A percentile compares a stretch with the other conserved stretches of the same genome.
Evolutionary conservation across 2,888 invertebrate species (phyloP).

Genomic region (Blomia tropicalis): DNA sequence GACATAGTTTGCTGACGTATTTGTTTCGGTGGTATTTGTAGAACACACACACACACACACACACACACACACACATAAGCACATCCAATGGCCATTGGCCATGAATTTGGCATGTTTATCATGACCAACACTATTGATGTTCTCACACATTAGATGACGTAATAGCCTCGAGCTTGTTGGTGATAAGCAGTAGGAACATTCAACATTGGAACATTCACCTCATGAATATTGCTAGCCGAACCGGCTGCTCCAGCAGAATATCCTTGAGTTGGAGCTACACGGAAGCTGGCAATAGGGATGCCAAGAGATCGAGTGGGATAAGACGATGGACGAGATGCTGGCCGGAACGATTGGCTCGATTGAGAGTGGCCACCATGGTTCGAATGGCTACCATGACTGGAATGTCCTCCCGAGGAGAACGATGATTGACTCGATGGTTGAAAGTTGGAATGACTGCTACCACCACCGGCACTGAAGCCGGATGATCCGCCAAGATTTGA

Average conservation of each 20-base stretch:
- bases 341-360: not conserved
- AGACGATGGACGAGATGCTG: not conserved
- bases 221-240: not conserved
- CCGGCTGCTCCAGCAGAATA: not conserved
- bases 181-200: not conserved
- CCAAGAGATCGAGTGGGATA: slow-evolving; percentile 18
- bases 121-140: not conserved
- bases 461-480: not conserved
- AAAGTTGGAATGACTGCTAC: slow-evolving; percentile 1
- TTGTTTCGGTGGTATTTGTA: too few species aligned
- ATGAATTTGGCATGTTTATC: too few species aligned
- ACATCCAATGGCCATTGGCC: too few species aligned
- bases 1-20: too few species aligned
- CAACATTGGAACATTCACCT: not conserved
- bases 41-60: too few species aligned
- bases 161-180: not conserved
- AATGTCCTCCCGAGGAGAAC: not conserved
- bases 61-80: too few species aligned
- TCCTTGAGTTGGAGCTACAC: slow-evolving; percentile 1
- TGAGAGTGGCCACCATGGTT: slow-evolving; percentile 1
- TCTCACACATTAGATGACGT: not conserved
- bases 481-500: not conserved
- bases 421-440: slow-evolving; percentile 2
- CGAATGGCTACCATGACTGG: not conserved
- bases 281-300: slow-evolving; percentile 22